Evolutionary conservation across 2,113 vertebrate species (phyloP).

Genomic region (Ammodytes dubius): DNA sequence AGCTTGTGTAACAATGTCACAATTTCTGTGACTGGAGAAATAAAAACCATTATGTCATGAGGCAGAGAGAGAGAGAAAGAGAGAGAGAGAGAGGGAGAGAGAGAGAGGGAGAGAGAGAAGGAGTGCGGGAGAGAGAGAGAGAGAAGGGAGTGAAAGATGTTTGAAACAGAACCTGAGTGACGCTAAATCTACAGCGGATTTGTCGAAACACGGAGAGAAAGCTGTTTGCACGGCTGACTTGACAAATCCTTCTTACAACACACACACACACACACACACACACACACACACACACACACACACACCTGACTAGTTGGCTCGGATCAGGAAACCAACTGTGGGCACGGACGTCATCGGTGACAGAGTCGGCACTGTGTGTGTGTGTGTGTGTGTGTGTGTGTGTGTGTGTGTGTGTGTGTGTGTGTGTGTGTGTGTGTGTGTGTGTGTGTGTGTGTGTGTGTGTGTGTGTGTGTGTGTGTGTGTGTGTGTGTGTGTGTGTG

Average conservation of each 20-base stretch:
- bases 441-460: background rate
- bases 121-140: background rate
- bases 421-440: background rate
- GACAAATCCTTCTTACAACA: slow-evolving; percentile 65
- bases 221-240: slow-evolving; percentile 39
- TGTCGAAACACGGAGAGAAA: slow-evolving; percentile 35
- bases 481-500: slow-evolving; percentile 1
- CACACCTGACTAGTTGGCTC: slow-evolving; percentile 40
- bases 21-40: too few relatives aligned
- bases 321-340: slow-evolving; percentile 35
- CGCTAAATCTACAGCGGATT: slow-evolving; percentile 56
- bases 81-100: background rate
- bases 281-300: slow-evolving; percentile 41
- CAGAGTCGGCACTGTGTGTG: background rate
- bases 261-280: slow-evolving; percentile 40
- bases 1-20: too few relatives aligned
- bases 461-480: slow-evolving; percentile 14
- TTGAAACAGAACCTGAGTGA: slow-evolving; percentile 1
- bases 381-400: slow-evolving; percentile 1
- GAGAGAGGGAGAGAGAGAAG: background rate
- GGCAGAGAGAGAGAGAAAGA: background rate
- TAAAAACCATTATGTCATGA: too few relatives aligned
- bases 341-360: slow-evolving; percentile 28
- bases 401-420: slow-evolving; percentile 2
- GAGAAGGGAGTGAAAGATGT: background rate